phyloP scores from a whole-genome alignment of 2,797 vertebrate species.

The Sebastes vulpes region DNA sequence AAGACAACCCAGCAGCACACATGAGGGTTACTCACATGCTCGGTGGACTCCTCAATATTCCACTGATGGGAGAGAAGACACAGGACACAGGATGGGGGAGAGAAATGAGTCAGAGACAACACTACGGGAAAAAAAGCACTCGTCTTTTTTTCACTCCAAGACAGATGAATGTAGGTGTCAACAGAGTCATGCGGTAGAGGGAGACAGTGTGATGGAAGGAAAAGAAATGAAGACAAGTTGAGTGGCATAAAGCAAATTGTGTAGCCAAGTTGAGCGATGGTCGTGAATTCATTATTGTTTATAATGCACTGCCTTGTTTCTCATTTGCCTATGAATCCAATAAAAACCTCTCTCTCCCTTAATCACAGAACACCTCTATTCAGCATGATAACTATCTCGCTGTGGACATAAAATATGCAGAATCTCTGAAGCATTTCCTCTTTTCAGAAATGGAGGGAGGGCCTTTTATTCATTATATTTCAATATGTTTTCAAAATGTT shows the following conservation, averaged over 20 bases:
- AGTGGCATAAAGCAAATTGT: conserved; percentile 46
- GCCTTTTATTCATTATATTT: conserved; percentile 77
- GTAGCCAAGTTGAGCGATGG: conserved; percentile 31
- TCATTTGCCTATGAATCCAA: conserved; percentile 39
- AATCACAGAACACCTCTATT: conserved; percentile 39
- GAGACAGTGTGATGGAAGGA: conserved; percentile 31
- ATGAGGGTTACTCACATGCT: conserved; percentile 97
- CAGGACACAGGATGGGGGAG: conserved; percentile 76
- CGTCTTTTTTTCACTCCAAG: conserved; percentile 80
- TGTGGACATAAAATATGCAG: conserved; percentile 29
- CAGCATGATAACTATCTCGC: conserved; percentile 30
- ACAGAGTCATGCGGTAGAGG: conserved; percentile 70
- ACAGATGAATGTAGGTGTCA: conserved; percentile 83
- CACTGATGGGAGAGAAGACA: conserved; percentile 91
- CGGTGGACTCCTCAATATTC: conserved; percentile 95
- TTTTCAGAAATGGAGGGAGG: conserved; percentile 36
- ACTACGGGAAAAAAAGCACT: conserved; percentile 89
- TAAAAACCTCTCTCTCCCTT: conserved; percentile 17
- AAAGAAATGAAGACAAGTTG: conserved; percentile 26
- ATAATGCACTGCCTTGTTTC: conserved; percentile 82
- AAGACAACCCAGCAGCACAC: conserved; percentile 84
- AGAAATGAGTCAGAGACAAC: conserved; percentile 86
- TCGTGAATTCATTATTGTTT: conserved; percentile 37
- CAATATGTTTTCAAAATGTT: conserved; percentile 80
- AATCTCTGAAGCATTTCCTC: conserved; percentile 38